Base-by-base conservation (phyloP, 2,797 vertebrate species). In the Crocodylus rhombifer region DNA sequence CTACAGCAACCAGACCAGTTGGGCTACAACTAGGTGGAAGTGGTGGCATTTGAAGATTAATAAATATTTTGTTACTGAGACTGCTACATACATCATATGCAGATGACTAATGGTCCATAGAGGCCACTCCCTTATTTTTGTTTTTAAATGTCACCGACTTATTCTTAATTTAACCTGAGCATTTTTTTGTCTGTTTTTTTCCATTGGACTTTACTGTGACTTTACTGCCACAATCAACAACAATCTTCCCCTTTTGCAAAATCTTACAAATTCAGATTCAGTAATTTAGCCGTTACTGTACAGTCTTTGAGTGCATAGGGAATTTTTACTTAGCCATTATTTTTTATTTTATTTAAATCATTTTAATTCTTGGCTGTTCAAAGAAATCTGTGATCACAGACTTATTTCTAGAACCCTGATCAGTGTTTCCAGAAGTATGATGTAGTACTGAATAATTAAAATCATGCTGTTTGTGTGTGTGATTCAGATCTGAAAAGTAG, bases 371-470 rank as follows among this genome's bases (percentile, higher is more conserved):
- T 82, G 79, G 71, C 77, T 79, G 7, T 91, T 94, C 88, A 76
- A 85, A 81, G 67, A 33, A 91, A 25, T 75, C 25, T 82, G 60
- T 74, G 84, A 76, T 95, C 86, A 83, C 67, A 94, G 87, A 15
- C 75, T 58, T 85, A 0, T 87, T 94, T 88, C 77, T 92, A 75
- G 60, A 94, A 63, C 33, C 60, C 36, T 78, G 28, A 58, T 77
- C 79, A 75, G 6, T 69, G 55, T 85, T 26, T 78, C 78, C 42
- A 88, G 88, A 76, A 88, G 36, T n/a, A 86, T n/a, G 61, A 57
- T 58, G 26, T 75, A 69, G 42, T 69, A 73, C 26, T 87, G 89
- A 80, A 69, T 62, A 78, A 93, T 95, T 89, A 90, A 30, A 30
- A 78, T 84, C 67, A 73, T 58, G 86, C 56, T 88, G 26, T 1